Conservation (phyloP, 2,797 vertebrate genomes). For the Coilia nasus region DNA sequence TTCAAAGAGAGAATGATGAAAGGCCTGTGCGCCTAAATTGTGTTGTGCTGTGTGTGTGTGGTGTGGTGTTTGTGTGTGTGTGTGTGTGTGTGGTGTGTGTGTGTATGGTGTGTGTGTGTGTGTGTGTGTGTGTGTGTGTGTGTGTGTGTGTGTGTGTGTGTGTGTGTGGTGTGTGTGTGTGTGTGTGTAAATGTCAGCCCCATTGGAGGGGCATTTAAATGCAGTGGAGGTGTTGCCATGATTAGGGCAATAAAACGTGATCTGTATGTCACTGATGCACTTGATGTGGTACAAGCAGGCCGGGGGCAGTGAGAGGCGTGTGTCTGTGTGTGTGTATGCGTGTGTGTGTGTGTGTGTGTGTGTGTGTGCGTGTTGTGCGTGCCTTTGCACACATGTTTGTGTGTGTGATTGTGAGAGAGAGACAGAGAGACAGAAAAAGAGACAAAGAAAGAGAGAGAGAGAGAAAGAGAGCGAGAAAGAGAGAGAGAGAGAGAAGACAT, state of each 20-base stretch:
- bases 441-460: no score
- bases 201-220: constrained; percentile 14
- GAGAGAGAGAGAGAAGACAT: no score
- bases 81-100: not conserved
- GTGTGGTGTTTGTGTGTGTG: not conserved
- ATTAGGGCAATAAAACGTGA: constrained; percentile 21
- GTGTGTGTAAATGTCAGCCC: constrained; percentile 3
- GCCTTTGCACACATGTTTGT: no score
- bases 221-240: constrained; percentile 13
- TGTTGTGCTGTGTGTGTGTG: not conserved
- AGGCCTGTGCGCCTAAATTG: constrained; percentile 2
- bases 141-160: constrained; percentile 17
- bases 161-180: not conserved
- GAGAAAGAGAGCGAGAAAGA: no score
- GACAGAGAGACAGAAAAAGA: no score
- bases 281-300: constrained; percentile 9
- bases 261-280: constrained; percentile 13
- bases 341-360: no score
- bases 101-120: not conserved
- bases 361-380: no score
- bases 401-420: no score
- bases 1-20: not conserved
- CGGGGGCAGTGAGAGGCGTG: not conserved
- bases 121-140: not conserved
- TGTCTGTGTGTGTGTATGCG: not conserved